These are phyloP conservation scores for Manacus vitellinus DNA, from an alignment of 2,113 vertebrate genomes.

Conservation along the genomic window DNA sequence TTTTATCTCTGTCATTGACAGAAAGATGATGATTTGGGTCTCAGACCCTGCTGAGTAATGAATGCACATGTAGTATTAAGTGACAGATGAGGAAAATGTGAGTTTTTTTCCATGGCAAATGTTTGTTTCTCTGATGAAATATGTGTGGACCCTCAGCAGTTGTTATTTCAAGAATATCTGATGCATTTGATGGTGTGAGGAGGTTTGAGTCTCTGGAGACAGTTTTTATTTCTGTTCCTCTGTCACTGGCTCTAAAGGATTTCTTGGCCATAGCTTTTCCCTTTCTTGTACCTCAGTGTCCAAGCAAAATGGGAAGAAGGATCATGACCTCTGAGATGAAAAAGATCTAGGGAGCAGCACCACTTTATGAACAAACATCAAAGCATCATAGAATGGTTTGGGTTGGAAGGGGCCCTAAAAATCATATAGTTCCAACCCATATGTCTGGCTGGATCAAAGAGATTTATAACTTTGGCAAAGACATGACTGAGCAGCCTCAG, in stretches of 20 bases:
- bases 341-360: not conserved
- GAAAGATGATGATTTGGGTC: not conserved
- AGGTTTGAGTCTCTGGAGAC: not conserved
- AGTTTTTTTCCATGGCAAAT: not conserved
- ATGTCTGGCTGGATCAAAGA: not conserved
- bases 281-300: not conserved
- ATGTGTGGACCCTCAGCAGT: not conserved
- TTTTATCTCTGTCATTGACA: not conserved
- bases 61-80: not conserved
- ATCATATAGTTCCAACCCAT: not conserved
- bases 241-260: not conserved
- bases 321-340: not conserved
- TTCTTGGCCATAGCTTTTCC: not conserved
- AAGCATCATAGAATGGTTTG: not conserved
- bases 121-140: not conserved
- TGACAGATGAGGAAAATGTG: not conserved
- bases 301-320: not conserved
- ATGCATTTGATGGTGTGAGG: not conserved
- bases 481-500: not conserved
- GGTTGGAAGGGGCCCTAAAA: not conserved
- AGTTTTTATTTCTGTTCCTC: not conserved
- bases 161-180: not conserved
- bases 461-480: not conserved
- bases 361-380: not conserved
- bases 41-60: not conserved